phyloP scores from a whole-genome alignment of 2,113 vertebrate species.

The Thalassoma bifasciatum region DNA sequence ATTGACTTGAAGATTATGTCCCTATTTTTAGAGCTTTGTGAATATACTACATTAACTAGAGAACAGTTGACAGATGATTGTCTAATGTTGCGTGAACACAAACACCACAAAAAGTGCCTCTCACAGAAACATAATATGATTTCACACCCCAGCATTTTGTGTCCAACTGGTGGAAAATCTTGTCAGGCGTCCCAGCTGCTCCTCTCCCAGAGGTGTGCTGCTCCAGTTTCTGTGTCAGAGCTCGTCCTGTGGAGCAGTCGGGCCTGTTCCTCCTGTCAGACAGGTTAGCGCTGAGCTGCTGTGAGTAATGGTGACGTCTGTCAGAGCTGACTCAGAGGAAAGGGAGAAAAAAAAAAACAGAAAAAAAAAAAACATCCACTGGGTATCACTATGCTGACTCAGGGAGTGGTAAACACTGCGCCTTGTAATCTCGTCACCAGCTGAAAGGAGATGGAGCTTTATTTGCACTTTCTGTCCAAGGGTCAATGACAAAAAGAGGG shows the following conservation, averaged over 20 bases:
- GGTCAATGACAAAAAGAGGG: too few relatives aligned
- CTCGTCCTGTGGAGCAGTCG: background rate
- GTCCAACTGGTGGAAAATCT: background rate
- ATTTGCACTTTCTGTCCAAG: background rate
- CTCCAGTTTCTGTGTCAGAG: conserved; percentile 39
- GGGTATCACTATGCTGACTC: conserved; percentile 41
- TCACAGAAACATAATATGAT: background rate
- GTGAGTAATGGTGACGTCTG: conserved; percentile 36
- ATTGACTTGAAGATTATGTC: too few relatives aligned
- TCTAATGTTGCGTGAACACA: background rate
- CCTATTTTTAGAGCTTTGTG: too few relatives aligned
- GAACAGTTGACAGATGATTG: too few relatives aligned
- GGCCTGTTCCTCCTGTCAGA: conserved; percentile 66
- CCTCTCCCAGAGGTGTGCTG: conserved; percentile 3
- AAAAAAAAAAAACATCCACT: conserved; percentile 36
- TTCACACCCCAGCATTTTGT: background rate
- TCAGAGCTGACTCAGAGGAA: conserved; percentile 50
- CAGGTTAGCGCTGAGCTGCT: conserved; percentile 32
- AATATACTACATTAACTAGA: too few relatives aligned
- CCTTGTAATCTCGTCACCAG: conserved; percentile 3
- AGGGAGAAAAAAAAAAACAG: too few relatives aligned
- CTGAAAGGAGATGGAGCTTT: conserved; percentile 4
- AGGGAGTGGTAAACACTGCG: conserved; percentile 26
- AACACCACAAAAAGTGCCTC: conserved; percentile 3
- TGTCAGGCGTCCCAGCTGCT: background rate